phyloP scores from a whole-genome alignment of 2,888 invertebrate species.

The Scaptomyza flava region DNA sequence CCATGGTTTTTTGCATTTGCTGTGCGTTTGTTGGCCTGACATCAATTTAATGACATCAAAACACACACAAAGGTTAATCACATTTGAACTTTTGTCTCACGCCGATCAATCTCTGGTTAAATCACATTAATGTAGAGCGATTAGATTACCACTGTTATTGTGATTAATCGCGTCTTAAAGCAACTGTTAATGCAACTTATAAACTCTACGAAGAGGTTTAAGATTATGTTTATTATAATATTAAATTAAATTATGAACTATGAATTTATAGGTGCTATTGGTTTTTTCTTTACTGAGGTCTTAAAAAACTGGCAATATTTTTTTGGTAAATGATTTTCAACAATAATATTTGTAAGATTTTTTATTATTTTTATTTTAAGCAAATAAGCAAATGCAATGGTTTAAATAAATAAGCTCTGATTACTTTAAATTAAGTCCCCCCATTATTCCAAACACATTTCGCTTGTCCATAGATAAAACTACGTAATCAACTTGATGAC shows the following conservation, averaged over 20 bases:
- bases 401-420: neutral
- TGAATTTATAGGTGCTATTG: neutral
- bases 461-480: slow-evolving; percentile 27
- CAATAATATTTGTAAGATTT: too few relatives aligned
- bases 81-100: slow-evolving; percentile 67
- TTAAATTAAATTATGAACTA: too few relatives aligned
- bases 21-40: slow-evolving; percentile 39
- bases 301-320: too few relatives aligned
- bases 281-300: too few relatives aligned
- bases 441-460: slow-evolving; percentile 21
- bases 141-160: neutral
- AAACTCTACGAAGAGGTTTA: neutral
- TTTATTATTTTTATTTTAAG: too few relatives aligned
- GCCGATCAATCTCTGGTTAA: slow-evolving; percentile 2
- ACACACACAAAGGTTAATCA: slow-evolving; percentile 70
- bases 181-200: neutral
- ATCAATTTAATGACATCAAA: slow-evolving; percentile 68
- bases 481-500: slow-evolving; percentile 54
- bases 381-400: neutral
- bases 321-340: too few relatives aligned
- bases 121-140: slow-evolving; percentile 5
- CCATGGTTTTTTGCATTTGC: slow-evolving; percentile 34
- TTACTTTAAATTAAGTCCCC: neutral
- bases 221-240: neutral
- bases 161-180: neutral